These are phyloP conservation scores for Siniperca knerii DNA, from an alignment of 2,113 vertebrate genomes.

Conservation along the genomic window DNA sequence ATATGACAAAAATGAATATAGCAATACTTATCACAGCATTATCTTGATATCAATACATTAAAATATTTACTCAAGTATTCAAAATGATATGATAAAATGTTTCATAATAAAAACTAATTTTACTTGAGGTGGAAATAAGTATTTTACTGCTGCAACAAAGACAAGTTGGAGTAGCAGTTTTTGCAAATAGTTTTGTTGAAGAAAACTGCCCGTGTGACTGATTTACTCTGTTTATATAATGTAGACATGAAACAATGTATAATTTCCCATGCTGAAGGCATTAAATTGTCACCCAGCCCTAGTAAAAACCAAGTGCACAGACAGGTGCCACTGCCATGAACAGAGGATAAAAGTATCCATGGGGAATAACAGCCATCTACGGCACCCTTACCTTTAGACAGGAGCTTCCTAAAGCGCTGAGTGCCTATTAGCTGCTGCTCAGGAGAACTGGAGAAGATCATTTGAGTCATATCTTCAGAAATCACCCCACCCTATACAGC, in stretches of 20 bases:
- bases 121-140: background rate
- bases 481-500: slow-evolving; percentile 86
- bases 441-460: slow-evolving; percentile 97
- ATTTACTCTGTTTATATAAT: background rate
- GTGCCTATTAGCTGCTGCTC: slow-evolving; percentile 98
- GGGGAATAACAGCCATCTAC: background rate
- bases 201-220: background rate
- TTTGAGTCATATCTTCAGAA: slow-evolving; percentile 98
- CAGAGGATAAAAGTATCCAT: background rate
- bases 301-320: background rate
- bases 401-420: slow-evolving; percentile 96
- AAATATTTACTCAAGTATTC: background rate
- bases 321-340: background rate
- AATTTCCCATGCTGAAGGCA: background rate
- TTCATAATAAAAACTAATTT: background rate
- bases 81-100: background rate
- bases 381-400: slow-evolving; percentile 92
- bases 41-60: background rate
- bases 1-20: background rate
- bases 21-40: background rate
- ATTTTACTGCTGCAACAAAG: background rate
- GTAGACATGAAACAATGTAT: background rate
- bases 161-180: background rate
- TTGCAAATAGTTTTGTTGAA: background rate
- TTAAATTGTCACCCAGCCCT: background rate